phyloP scores from a whole-genome alignment of 2,888 invertebrate genomes.

The Nezara viridula region DNA sequence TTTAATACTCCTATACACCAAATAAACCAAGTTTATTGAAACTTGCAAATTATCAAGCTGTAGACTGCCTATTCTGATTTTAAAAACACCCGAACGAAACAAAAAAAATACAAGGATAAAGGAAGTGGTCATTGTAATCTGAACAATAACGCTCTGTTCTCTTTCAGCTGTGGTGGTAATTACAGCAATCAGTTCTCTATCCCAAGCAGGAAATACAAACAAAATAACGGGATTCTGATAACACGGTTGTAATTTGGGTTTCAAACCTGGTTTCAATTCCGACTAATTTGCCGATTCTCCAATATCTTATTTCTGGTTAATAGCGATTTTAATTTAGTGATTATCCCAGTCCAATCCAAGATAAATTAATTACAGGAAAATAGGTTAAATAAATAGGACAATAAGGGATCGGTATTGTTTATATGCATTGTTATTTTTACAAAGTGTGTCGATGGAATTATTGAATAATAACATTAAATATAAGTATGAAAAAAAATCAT shows the following conservation, averaged over 20 bases:
- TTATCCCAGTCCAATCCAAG: background rate
- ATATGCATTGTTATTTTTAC: background rate
- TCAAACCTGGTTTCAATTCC: background rate
- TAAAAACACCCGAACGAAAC: too few relatives aligned
- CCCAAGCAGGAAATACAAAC: background rate
- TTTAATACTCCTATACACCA: too few relatives aligned
- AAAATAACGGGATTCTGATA: conserved; percentile 24
- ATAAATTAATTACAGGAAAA: background rate
- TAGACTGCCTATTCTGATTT: too few relatives aligned
- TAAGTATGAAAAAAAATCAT: too few relatives aligned
- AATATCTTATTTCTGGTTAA: background rate
- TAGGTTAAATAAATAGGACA: background rate
- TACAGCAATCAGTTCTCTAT: background rate
- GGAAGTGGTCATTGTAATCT: conserved; percentile 19
- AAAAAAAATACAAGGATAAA: background rate
- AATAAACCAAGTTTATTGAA: too few relatives aligned
- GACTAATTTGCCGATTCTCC: background rate
- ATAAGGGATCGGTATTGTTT: background rate
- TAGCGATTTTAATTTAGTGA: background rate
- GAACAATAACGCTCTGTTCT: background rate
- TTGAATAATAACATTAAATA: too few relatives aligned
- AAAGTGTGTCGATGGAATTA: too few relatives aligned
- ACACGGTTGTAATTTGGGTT: background rate
- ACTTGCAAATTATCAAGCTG: too few relatives aligned
- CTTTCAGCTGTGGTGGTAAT: background rate